These are phyloP conservation scores for Chironomus tentans DNA, from an alignment of 2,888 invertebrate species.

Conservation along the genomic window DNA sequence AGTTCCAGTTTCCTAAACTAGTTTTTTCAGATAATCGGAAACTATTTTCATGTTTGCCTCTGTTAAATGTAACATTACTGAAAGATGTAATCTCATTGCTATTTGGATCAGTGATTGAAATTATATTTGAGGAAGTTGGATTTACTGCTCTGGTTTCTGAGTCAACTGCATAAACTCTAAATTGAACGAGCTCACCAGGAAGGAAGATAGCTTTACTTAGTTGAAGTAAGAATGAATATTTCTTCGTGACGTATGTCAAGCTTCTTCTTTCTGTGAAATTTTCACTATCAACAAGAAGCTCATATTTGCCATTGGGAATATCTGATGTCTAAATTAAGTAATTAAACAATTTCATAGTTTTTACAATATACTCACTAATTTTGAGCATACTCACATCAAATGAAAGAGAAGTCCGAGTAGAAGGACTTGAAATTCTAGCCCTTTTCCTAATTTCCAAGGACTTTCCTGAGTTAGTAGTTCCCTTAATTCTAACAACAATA, in stretches of 20 bases:
- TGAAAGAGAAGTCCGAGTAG: no score
- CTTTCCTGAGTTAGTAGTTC: no score
- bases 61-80: background rate
- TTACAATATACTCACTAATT: no score
- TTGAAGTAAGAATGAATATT: constrained; percentile 1
- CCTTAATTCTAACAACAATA: no score
- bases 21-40: background rate
- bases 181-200: background rate
- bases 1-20: background rate
- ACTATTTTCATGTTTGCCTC: background rate
- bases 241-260: background rate
- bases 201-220: background rate
- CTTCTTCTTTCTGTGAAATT: background rate
- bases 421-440: no score
- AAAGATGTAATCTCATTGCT: background rate
- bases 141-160: background rate
- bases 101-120: background rate
- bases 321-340: no score
- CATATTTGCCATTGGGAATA: no score
- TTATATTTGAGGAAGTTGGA: background rate
- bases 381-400: no score
- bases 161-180: background rate
- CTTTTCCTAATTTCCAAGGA: no score
- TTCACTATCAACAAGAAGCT: no score
- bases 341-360: no score